Conservation (phyloP, 2,888 invertebrate species). For the Acleris holmiana region DNA sequence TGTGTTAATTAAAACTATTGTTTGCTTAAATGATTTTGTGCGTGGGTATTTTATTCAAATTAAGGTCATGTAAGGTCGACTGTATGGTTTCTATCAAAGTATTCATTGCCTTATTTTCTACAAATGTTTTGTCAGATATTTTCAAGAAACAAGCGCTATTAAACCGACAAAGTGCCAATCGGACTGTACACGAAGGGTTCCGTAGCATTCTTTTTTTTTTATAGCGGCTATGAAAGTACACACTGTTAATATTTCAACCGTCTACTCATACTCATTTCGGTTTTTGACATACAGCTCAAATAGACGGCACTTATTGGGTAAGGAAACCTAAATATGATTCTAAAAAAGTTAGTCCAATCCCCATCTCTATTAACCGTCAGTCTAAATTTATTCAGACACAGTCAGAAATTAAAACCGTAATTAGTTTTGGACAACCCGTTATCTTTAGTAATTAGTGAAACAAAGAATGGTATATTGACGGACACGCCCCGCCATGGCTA, state of each 20-base stretch:
- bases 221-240: too few species aligned
- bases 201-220: too few species aligned
- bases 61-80: not conserved
- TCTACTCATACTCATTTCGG: too few species aligned
- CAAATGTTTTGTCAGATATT: too few species aligned
- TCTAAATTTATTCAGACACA: not conserved
- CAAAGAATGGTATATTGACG: slow-evolving; percentile 2
- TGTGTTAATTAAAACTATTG: slow-evolving; percentile 14
- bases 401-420: slow-evolving; percentile 20
- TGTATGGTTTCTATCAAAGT: too few species aligned
- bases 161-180: too few species aligned
- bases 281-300: too few species aligned
- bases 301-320: not conserved
- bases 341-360: not conserved
- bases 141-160: too few species aligned
- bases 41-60: not conserved
- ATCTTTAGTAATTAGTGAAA: slow-evolving; percentile 7
- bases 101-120: too few species aligned
- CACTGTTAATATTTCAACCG: too few species aligned
- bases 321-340: not conserved
- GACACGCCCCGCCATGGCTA: slow-evolving; percentile 8
- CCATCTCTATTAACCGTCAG: not conserved
- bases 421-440: slow-evolving; percentile 5
- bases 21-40: slow-evolving; percentile 1
- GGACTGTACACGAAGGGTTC: too few species aligned